Evolutionary conservation across 1,140 invertebrate species (phyloP), one percentile per base, ranked within the genome.

Genomic region (Ephestia elutella): DNA sequence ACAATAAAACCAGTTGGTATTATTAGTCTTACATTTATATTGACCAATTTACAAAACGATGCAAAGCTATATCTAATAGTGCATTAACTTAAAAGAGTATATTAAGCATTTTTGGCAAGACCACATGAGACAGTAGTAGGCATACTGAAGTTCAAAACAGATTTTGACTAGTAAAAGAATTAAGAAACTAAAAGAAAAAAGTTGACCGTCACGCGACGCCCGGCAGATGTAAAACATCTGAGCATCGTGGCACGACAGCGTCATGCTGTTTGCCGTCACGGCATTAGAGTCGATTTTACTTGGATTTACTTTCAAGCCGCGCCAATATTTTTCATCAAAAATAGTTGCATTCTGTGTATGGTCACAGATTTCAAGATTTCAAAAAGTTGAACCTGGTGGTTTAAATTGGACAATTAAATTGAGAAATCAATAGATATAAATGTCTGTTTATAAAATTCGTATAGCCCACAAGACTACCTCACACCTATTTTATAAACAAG

Each of bases 21-120:
- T 35, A 11, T 65, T n/a, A 73, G 65, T 73, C 65, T 73, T 70
- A 68, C 65, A 70, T 69, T 71, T 69, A 69, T 69, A 69, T 62
- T 21, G 25, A 67, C 62, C 55, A 71, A 63, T 66, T 69, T 74
- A 71, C 69, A 74, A 74, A 74, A 71, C 65, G 63, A 62, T 56
- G 59, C 53, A 66, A 73, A 60, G 60, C 57, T 67, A 57, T 53
- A 30, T 25, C 38, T 57, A 59, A 58, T 59, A 64, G 68, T 74
- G 71, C 71, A 69, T 59, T 65, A 62, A 66, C 21, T 66, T 65
- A 61, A n/a, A 66, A 64, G 59, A 69, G 59, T 55, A 38, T 9
- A 25, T 25, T 25, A 63, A 64, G 66, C 66, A 49, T 61, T 60
- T 71, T 70, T 71, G 69, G 68, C 71, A 71, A 74, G 62, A 71